These are phyloP conservation scores for Bothrops jararaca DNA, from an alignment of 2,113 vertebrate genomes.

Conservation along the genomic window DNA sequence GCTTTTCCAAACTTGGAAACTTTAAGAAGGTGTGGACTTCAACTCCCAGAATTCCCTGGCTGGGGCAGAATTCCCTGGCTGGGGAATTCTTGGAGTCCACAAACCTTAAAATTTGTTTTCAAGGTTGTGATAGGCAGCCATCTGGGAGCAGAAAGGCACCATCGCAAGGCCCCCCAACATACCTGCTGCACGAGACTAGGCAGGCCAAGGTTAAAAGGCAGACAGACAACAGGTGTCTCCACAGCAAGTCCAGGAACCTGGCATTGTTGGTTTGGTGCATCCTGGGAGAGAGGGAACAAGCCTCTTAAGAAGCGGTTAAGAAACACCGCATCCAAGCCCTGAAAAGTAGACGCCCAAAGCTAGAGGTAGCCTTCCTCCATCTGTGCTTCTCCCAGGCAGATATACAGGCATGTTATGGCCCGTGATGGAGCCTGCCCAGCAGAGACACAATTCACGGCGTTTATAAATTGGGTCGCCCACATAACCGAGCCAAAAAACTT, in stretches of 20 bases:
- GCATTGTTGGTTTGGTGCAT: constrained; percentile 99
- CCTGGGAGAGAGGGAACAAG: constrained; percentile 68
- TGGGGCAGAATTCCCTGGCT: not conserved
- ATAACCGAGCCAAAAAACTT: not conserved
- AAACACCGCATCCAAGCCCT: no score
- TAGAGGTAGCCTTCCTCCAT: no score
- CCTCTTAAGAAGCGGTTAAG: no score
- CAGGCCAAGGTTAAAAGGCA: constrained; percentile 85
- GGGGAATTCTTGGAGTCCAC: not conserved
- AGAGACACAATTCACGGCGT: no score
- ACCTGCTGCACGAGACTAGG: constrained; percentile 97
- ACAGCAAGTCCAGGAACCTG: constrained; percentile 94
- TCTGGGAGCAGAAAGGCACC: not conserved
- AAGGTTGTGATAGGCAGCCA: not conserved
- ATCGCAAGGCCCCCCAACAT: constrained; percentile 39
- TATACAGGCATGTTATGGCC: no score
- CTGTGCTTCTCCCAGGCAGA: no score
- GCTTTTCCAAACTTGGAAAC: not conserved
- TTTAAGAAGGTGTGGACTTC: not conserved
- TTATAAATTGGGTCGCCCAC: no score
- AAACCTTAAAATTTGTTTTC: not conserved
- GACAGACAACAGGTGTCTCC: constrained; percentile 93
- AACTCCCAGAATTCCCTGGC: no score
- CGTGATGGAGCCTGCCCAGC: no score
- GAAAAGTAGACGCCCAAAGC: not conserved